These are phyloP conservation scores for Catharus bicknelli DNA, from an alignment of 2,113 vertebrate genomes.

Conservation along the genomic window DNA sequence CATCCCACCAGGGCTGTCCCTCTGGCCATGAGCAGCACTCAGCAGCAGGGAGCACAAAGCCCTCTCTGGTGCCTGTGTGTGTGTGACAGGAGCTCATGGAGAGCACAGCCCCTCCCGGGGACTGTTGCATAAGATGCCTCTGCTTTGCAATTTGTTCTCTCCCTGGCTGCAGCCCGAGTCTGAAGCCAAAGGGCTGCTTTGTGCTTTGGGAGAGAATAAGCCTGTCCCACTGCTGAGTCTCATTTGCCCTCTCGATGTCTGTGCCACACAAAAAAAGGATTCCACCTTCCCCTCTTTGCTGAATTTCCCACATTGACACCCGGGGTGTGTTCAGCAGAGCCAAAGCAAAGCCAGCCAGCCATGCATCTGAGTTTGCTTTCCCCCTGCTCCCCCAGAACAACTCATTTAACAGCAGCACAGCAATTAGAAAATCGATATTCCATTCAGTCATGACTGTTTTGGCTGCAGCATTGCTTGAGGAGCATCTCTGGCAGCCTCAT, in stretches of 20 bases:
- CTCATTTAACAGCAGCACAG: slow-evolving; percentile 73
- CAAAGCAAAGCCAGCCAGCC: slow-evolving; percentile 46
- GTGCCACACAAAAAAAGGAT: too few species aligned
- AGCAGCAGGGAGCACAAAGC: accelerated
- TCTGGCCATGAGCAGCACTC: background rate
- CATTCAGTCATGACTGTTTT: slow-evolving; percentile 12
- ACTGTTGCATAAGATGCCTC: background rate
- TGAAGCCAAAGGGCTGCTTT: background rate
- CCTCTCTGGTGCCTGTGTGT: accelerated
- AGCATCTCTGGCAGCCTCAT: background rate
- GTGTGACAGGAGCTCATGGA: background rate
- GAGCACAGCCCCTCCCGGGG: background rate
- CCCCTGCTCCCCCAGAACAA: slow-evolving; percentile 43
- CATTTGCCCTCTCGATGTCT: background rate
- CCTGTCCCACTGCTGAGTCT: background rate
- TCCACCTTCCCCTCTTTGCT: background rate
- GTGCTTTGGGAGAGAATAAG: background rate
- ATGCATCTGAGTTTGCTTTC: slow-evolving; percentile 44
- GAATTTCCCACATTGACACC: slow-evolving; percentile 38
- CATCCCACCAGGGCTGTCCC: background rate
- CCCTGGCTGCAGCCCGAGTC: background rate
- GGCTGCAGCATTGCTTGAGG: slow-evolving; percentile 29
- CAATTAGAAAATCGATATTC: slow-evolving; percentile 76
- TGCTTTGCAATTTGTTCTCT: background rate
- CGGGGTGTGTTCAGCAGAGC: slow-evolving; percentile 33